These are phyloP conservation scores for Polypedilum vanderplanki DNA, from an alignment of 1,140 invertebrate species.

Conservation along the genomic window DNA sequence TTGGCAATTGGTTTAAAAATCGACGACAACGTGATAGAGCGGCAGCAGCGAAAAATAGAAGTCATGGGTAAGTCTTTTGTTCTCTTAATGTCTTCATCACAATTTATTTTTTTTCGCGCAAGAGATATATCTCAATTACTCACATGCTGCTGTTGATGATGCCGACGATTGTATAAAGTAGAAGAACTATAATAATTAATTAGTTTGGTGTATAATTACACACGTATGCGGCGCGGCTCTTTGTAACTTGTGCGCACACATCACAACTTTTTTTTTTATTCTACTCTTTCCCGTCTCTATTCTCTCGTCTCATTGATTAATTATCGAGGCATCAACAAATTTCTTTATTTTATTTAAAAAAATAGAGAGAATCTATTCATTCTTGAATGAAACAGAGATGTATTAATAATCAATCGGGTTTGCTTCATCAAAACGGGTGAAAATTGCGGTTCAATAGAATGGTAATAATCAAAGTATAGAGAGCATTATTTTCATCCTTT, in stretches of 20 bases:
- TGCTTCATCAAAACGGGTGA: slow-evolving; percentile 15
- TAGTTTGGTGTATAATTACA: slow-evolving; percentile 21
- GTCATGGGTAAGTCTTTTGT: slow-evolving; percentile 38
- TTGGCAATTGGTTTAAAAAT: slow-evolving; percentile 99
- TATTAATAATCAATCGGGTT: slow-evolving; percentile 13
- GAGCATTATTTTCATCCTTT: background rate
- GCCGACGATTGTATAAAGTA: background rate
- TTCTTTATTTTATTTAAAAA: background rate
- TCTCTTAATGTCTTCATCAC: background rate
- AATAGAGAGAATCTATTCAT: background rate
- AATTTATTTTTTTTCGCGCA: background rate
- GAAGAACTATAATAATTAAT: slow-evolving; percentile 16
- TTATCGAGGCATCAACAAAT: slow-evolving; percentile 19
- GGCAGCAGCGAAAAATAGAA: slow-evolving; percentile 96
- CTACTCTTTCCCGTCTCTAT: too few species aligned
- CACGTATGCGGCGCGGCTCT: background rate
- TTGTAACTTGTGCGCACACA: background rate
- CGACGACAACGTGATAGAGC: slow-evolving; percentile 94
- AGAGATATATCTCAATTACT: background rate
- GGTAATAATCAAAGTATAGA: background rate
- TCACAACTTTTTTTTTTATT: too few species aligned
- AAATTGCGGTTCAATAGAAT: background rate
- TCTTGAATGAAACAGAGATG: background rate
- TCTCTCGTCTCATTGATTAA: slow-evolving; percentile 26
- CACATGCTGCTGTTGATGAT: background rate